These are phyloP conservation scores for Blastomussa wellsi DNA, from an alignment of 92 coral and sea anemone species.

Conservation along the genomic window DNA sequence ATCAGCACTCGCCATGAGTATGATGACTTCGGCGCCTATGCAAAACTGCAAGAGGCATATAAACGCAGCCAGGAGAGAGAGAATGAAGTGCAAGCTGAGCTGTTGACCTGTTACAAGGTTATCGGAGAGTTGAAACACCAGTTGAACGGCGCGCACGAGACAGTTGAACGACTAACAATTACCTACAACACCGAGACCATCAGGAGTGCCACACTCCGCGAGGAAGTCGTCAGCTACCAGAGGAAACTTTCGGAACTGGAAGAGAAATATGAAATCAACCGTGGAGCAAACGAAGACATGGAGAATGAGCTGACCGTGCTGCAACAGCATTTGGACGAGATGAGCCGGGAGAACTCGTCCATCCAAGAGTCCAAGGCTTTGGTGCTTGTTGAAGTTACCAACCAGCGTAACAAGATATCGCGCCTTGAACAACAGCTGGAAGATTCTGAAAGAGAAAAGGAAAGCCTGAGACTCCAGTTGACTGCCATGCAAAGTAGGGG, in stretches of 20 bases:
- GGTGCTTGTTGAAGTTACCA: conserved; percentile 71
- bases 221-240: conserved; percentile 82
- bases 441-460: conserved; percentile 78
- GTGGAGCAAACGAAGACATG: conserved; percentile 80
- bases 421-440: conserved; percentile 79
- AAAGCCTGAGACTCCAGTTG: conserved; percentile 67
- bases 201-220: conserved; percentile 68
- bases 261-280: conserved; percentile 83
- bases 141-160: conserved; percentile 68
- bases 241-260: conserved; percentile 93
- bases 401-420: conserved; percentile 56
- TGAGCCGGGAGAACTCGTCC: conserved; percentile 69
- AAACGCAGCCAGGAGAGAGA: conserved; percentile 96
- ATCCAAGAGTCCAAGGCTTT: conserved; percentile 77
- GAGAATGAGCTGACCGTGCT: conserved; percentile 85
- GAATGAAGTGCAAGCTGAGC: conserved; percentile 90
- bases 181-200: conserved; percentile 75
- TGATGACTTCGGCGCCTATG: conserved; percentile 86
- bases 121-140: conserved; percentile 83
- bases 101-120: conserved; percentile 82
- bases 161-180: conserved; percentile 60
- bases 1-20: conserved; percentile 71
- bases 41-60: conserved; percentile 88
- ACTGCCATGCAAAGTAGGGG: conserved; percentile 58
- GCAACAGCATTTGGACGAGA: conserved; percentile 84